Conservation (phyloP, 2,888 invertebrate species). For the Macrosoma leucophasiata region DNA sequence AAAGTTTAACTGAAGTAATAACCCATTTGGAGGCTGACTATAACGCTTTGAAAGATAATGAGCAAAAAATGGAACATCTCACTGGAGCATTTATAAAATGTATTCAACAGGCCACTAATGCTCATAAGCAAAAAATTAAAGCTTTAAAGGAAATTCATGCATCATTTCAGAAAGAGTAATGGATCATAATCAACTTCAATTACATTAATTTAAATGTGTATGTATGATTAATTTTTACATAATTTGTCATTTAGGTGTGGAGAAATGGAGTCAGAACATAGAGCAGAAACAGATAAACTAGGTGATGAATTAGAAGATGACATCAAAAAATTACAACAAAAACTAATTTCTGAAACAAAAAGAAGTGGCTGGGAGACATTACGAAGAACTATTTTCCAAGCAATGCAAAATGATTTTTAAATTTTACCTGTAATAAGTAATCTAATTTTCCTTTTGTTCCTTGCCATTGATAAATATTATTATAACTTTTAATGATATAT, state of each 20-base stretch:
- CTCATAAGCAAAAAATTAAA: slow-evolving; percentile 51
- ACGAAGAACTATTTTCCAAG: slow-evolving; percentile 49
- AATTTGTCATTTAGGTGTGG: slow-evolving; percentile 39
- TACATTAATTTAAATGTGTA: no score
- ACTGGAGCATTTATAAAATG: slow-evolving; percentile 49
- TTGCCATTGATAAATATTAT: no score
- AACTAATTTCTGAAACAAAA: slow-evolving; percentile 54
- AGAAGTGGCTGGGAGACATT: slow-evolving; percentile 53
- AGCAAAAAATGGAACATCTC: slow-evolving; percentile 55
- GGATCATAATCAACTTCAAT: no score
- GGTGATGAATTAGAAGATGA: slow-evolving; percentile 52
- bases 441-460: no score
- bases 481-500: no score
- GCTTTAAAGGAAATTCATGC: slow-evolving; percentile 45
- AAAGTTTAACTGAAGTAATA: slow-evolving; percentile 43
- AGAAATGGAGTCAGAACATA: slow-evolving; percentile 47
- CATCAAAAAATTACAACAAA: slow-evolving; percentile 50
- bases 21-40: slow-evolving; percentile 48
- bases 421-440: no score
- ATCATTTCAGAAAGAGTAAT: slow-evolving; percentile 53
- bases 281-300: slow-evolving; percentile 44
- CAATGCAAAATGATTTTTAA: slow-evolving; percentile 58
- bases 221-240: no score
- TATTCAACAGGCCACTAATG: slow-evolving; percentile 48
- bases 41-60: slow-evolving; percentile 53